Evolutionary conservation across 2,888 invertebrate species (phyloP).

Genomic region (Troides oblongomaculatus): DNA sequence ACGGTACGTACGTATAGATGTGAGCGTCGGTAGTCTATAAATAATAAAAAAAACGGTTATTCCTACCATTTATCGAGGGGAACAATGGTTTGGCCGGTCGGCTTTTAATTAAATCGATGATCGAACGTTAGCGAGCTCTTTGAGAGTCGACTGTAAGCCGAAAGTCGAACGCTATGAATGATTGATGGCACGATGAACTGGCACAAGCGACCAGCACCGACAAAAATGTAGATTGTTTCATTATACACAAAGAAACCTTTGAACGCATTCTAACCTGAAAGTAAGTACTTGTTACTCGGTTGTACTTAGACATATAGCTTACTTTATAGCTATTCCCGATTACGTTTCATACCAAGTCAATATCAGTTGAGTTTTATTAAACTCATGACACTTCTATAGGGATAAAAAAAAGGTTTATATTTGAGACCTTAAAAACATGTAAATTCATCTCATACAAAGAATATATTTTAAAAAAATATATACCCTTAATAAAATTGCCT

Average conservation of each 20-base stretch:
- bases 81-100: slow-evolving; percentile 14
- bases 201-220: slow-evolving; percentile 1
- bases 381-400: background rate
- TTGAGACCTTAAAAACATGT: no score
- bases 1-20: no score
- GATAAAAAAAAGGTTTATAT: no score
- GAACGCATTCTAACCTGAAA: background rate
- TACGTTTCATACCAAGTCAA: background rate
- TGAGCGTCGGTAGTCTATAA: no score
- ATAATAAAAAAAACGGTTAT: background rate
- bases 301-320: background rate
- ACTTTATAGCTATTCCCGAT: background rate
- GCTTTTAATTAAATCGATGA: slow-evolving; percentile 24
- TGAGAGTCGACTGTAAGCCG: background rate
- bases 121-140: slow-evolving; percentile 7
- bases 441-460: no score
- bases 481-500: no score
- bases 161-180: slow-evolving; percentile 3
- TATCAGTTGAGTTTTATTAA: background rate
- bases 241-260: background rate
- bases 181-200: slow-evolving; percentile 4
- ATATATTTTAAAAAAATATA: no score
- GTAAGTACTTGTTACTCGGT: background rate
- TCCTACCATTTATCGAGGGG: background rate
- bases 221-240: background rate